A percentile compares a stretch with the other conserved stretches of the same genome.
Evolutionary conservation across 2,113 vertebrate species (phyloP).

Genomic region (Ciconia stormi): DNA sequence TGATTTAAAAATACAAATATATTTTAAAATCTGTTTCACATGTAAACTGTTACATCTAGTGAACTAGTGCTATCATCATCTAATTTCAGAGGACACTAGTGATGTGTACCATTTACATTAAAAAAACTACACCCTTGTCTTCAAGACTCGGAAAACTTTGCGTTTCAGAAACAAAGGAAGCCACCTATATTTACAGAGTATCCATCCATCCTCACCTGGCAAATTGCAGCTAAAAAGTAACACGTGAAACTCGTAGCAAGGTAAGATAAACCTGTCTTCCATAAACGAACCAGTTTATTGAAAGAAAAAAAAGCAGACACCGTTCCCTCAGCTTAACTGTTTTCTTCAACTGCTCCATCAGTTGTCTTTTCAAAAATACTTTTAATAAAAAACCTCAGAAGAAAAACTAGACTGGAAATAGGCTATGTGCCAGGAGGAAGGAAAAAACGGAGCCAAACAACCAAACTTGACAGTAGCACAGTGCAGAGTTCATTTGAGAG

Average conservation of each 20-base stretch:
- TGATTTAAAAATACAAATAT: not conserved
- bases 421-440: not conserved
- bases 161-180: not conserved
- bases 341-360: not conserved
- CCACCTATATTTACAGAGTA: no score
- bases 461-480: not conserved
- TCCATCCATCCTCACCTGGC: not conserved
- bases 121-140: not conserved
- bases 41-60: not conserved
- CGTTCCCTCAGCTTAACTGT: not conserved
- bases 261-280: not conserved
- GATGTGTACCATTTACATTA: not conserved
- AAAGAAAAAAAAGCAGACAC: not conserved
- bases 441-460: not conserved
- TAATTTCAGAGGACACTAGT: not conserved
- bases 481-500: not conserved
- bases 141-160: not conserved
- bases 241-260: not conserved
- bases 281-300: not conserved
- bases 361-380: not conserved
- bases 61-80: not conserved
- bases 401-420: not conserved
- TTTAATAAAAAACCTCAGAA: not conserved
- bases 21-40: not conserved
- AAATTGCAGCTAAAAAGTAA: not conserved